Percentiles rank a stretch among this genome's conserved stretches.
phyloP scores from a whole-genome alignment of 1,140 invertebrate species.

The Elysia chlorotica region DNA sequence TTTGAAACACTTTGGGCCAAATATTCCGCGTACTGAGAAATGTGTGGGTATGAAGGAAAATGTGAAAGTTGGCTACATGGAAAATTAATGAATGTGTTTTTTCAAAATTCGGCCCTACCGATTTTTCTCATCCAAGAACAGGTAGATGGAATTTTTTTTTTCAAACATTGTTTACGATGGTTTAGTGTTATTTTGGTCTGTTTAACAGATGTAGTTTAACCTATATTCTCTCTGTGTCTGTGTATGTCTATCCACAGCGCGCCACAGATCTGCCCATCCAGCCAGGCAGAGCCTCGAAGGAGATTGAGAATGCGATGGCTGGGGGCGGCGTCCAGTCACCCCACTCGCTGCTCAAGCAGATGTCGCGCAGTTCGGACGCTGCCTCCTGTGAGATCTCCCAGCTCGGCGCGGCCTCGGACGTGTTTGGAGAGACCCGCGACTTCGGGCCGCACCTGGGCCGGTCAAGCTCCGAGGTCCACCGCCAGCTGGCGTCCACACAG shows the following conservation, averaged over 20 bases:
- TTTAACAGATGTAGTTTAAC: no score
- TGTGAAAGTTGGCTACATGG: no score
- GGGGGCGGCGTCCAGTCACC: neutral
- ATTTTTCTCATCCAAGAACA: no score
- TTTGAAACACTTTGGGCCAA: no score
- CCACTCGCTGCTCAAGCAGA: constrained; percentile 2
- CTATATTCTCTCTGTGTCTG: neutral
- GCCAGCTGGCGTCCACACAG: neutral
- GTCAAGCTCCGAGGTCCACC: constrained; percentile 10
- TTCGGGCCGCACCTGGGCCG: constrained; percentile 16
- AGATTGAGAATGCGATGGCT: neutral
- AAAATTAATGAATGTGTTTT: no score
- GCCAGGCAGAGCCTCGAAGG: constrained; percentile 12
- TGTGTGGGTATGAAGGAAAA: no score
- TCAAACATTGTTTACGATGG: no score
- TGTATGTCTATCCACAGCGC: neutral
- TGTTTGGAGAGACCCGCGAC: constrained; percentile 14
- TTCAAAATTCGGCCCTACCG: no score
- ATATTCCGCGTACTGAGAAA: no score
- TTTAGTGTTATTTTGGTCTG: no score
- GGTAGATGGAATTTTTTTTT: no score
- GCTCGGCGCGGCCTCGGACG: neutral
- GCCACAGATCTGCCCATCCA: neutral
- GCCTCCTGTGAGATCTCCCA: constrained; percentile 10
- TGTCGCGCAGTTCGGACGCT: constrained; percentile 13